Evolutionary conservation across 2,113 vertebrate genomes (phyloP).

Genomic region (Theristicus caerulescens): DNA sequence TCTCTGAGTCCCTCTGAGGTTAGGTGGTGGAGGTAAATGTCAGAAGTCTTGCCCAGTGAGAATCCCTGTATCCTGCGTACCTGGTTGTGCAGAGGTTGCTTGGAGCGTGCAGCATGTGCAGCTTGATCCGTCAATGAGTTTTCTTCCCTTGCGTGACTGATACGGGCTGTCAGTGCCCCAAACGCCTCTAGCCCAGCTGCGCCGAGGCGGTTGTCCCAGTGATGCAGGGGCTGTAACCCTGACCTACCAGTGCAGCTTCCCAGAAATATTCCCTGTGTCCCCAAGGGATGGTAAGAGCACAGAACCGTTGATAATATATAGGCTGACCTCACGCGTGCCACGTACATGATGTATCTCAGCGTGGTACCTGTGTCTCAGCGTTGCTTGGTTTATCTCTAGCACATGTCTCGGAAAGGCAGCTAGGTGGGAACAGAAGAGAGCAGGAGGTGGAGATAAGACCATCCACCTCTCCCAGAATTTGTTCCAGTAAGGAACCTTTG

Average conservation of each 20-base stretch:
- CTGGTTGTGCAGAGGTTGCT: background rate
- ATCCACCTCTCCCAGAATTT: background rate
- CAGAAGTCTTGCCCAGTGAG: background rate
- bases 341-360: rapidly evolving
- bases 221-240: background rate
- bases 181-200: background rate
- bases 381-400: too few species aligned
- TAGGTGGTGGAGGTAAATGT: background rate
- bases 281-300: background rate
- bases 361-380: background rate
- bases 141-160: background rate
- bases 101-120: too few species aligned
- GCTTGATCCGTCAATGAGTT: background rate
- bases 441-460: background rate
- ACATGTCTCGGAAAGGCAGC: background rate
- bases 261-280: background rate
- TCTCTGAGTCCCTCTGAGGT: background rate
- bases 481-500: background rate
- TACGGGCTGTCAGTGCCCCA: background rate
- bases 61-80: rapidly evolving
- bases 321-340: background rate
- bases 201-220: background rate
- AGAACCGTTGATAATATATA: background rate
- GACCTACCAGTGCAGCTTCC: background rate
- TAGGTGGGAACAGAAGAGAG: background rate